phyloP scores from a whole-genome alignment of 2,797 vertebrate species.

The Gymnothorax reevesii region DNA sequence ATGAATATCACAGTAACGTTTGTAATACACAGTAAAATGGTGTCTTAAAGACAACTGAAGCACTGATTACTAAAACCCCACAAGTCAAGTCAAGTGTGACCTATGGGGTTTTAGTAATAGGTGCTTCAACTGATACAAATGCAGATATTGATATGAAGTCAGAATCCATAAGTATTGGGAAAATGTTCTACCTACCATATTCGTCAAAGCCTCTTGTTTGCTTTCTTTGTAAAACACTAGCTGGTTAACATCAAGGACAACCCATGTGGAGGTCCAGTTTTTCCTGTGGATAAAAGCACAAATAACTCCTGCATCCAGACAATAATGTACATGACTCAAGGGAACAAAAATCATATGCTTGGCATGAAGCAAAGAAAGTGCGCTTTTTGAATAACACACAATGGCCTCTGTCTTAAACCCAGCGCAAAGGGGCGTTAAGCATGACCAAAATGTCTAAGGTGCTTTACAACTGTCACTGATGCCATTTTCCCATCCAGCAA shows the following conservation, averaged over 20 bases:
- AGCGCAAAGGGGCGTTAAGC: no score
- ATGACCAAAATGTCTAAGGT: no score
- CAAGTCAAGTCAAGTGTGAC: no score
- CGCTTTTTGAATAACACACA: no score
- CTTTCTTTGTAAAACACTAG: constrained; percentile 89
- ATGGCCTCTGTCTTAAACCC: no score
- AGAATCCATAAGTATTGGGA: background rate
- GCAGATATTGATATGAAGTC: background rate
- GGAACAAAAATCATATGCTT: background rate
- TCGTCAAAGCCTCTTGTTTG: constrained; percentile 76
- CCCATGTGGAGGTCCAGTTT: constrained; percentile 86
- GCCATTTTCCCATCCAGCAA: no score
- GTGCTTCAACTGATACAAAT: background rate
- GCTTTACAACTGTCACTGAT: no score
- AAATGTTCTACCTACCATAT: constrained; percentile 69
- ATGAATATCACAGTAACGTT: background rate
- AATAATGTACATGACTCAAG: background rate
- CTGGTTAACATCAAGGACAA: constrained; percentile 78
- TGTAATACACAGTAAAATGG: background rate
- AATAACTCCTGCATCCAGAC: background rate
- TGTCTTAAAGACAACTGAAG: background rate
- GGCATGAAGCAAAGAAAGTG: no score
- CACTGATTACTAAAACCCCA: no score
- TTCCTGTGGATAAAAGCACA: constrained; percentile 71
- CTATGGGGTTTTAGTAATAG: no score